These are phyloP conservation scores for Epizoanthus rinbou DNA, from an alignment of 92 coral and sea anemone genomes.

Conservation along the genomic window DNA sequence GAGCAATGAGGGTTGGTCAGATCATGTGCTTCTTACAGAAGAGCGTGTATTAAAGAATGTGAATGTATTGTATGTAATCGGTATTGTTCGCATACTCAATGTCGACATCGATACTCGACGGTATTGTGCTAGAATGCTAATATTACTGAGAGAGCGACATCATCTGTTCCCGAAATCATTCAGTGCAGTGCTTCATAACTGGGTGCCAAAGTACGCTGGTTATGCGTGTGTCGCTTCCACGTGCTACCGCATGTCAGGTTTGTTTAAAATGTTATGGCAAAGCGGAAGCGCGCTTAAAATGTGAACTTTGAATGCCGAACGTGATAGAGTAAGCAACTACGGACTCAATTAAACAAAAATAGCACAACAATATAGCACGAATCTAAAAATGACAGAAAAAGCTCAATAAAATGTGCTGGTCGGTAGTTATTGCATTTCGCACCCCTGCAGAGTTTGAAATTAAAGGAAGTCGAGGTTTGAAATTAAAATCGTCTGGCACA, in stretches of 20 bases:
- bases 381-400: conserved; percentile 1
- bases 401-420: conserved; percentile 22
- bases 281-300: conserved; percentile 25
- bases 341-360: neutral
- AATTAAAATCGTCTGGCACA: conserved; percentile 48
- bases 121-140: no score
- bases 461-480: conserved; percentile 47
- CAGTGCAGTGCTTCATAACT: neutral
- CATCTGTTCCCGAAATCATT: conserved; percentile 14
- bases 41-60: no score
- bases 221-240: neutral
- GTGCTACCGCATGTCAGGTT: neutral
- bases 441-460: conserved; percentile 47
- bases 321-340: neutral
- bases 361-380: neutral
- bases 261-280: neutral
- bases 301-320: neutral
- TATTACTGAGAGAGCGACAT: neutral
- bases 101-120: no score
- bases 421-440: conserved; percentile 29
- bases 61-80: no score
- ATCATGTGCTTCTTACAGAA: no score
- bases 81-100: no score
- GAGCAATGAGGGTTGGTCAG: no score
- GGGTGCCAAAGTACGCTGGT: conserved; percentile 15